phyloP scores from a whole-genome alignment of 2,888 invertebrate species.

The Rhodophaea formosa region DNA sequence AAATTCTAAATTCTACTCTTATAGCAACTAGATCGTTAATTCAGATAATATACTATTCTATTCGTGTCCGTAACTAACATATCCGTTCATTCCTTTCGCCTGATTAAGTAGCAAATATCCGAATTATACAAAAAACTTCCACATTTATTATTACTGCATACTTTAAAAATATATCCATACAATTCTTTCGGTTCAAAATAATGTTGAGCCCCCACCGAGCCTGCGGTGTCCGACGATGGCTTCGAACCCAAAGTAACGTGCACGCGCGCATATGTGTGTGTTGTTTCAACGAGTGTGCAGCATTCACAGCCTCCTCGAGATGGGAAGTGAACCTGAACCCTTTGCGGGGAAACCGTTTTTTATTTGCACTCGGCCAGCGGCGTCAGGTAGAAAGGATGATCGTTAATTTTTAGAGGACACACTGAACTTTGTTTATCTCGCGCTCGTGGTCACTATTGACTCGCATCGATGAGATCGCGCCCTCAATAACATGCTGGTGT shows the following conservation, averaged over 20 bases:
- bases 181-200: conserved; percentile 63
- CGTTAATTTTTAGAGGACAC: conserved; percentile 79
- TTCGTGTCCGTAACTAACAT: too few species aligned
- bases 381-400: conserved; percentile 81
- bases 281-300: conserved; percentile 39
- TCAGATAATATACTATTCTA: too few species aligned
- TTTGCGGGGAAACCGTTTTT: conserved; percentile 80
- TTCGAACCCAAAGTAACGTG: conserved; percentile 52
- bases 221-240: conserved; percentile 70
- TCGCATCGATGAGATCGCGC: conserved; percentile 30
- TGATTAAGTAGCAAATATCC: neutral
- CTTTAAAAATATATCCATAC: conserved; percentile 44
- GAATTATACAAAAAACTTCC: neutral
- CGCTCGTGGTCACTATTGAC: conserved; percentile 43
- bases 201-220: conserved; percentile 73
- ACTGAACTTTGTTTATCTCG: conserved; percentile 60
- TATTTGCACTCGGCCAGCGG: conserved; percentile 81
- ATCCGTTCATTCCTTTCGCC: too few species aligned
- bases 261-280: conserved; percentile 40
- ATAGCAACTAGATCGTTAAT: too few species aligned
- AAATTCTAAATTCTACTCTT: too few species aligned
- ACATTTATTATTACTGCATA: neutral
- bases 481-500: conserved; percentile 18
- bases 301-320: conserved; percentile 70
- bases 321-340: conserved; percentile 84